Evolutionary conservation across 2,113 vertebrate genomes (phyloP).

Genomic region (Phaetusa simplex): DNA sequence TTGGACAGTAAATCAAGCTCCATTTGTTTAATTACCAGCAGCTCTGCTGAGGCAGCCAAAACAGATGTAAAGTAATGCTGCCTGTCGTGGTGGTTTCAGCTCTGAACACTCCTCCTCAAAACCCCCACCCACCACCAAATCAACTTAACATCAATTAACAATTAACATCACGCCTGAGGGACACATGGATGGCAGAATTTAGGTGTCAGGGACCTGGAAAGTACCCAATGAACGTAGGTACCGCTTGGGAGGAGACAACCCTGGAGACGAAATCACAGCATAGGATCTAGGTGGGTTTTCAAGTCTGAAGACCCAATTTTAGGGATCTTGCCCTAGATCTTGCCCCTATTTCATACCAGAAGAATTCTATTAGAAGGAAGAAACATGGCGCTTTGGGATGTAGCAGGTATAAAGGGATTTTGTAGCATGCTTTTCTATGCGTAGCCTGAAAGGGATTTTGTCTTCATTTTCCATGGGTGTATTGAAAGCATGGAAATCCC

Average conservation of each 20-base stretch:
- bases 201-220: neutral
- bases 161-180: neutral
- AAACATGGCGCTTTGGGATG: rapidly evolving
- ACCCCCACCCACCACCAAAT: neutral
- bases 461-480: neutral
- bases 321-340: neutral
- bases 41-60: rapidly evolving
- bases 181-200: neutral
- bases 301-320: neutral
- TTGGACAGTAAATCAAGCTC: neutral
- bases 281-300: neutral
- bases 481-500: neutral
- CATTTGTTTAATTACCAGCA: rapidly evolving
- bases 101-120: neutral
- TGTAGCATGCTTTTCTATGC: neutral
- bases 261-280: neutral
- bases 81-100: rapidly evolving
- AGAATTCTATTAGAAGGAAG: neutral
- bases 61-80: neutral
- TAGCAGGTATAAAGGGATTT: neutral
- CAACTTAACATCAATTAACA: neutral
- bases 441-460: neutral
- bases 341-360: neutral
- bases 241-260: neutral
- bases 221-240: neutral